Conservation (phyloP, 2,888 invertebrate genomes). For the Plagodis dolabraria region DNA sequence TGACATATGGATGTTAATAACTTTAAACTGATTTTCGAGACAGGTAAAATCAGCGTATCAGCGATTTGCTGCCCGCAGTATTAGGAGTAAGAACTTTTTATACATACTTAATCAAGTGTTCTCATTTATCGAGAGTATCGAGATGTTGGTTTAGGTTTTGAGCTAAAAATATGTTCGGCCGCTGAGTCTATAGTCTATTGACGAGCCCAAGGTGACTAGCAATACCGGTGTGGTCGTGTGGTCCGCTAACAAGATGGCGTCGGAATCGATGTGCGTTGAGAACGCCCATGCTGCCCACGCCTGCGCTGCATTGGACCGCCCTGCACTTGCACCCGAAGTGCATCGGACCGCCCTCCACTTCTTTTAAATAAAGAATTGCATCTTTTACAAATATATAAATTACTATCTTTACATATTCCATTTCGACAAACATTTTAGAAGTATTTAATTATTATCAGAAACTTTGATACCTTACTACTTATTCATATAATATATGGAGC, state of each 20-base stretch:
- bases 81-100: too few species aligned
- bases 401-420: background rate
- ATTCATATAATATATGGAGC: too few species aligned
- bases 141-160: background rate
- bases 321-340: constrained; percentile 65
- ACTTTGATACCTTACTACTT: too few species aligned
- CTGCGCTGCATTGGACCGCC: constrained; percentile 79
- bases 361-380: constrained; percentile 26
- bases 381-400: constrained; percentile 18
- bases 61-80: too few species aligned
- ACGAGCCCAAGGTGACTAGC: constrained; percentile 51
- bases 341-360: constrained; percentile 59
- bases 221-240: constrained; percentile 58
- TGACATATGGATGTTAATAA: constrained; percentile 53
- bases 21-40: constrained; percentile 13
- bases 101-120: too few species aligned
- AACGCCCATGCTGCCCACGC: constrained; percentile 78
- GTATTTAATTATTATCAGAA: background rate
- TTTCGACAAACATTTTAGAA: background rate
- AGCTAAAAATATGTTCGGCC: background rate
- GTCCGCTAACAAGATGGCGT: constrained; percentile 74
- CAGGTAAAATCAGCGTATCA: constrained; percentile 2
- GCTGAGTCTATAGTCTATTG: constrained; percentile 6
- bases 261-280: constrained; percentile 73
- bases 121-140: background rate